A percentile compares a stretch with the other conserved stretches of the same genome.
Conservation (phyloP, 2,113 vertebrate genomes). For the Phoxinus phoxinus region DNA sequence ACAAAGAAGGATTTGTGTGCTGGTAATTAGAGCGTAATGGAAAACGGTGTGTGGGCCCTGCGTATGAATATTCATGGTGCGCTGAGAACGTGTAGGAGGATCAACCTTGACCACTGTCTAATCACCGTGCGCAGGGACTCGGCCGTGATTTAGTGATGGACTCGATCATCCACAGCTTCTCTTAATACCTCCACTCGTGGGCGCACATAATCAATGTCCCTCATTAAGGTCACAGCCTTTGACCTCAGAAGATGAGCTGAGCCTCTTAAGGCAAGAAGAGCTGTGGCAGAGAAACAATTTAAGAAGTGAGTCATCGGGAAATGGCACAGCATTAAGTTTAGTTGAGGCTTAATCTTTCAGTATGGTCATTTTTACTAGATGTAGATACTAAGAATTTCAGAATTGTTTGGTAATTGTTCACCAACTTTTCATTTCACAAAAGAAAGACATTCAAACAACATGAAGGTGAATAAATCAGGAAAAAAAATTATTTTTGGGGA, state of each 20-base stretch:
- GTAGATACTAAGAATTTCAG: neutral
- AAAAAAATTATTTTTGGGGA: no score
- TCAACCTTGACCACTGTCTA: slow-evolving; percentile 74
- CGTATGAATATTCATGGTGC: slow-evolving; percentile 79
- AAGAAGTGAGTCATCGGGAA: neutral
- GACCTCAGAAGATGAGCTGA: slow-evolving; percentile 69
- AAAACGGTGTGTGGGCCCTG: slow-evolving; percentile 67
- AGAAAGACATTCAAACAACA: neutral
- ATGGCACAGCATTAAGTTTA: neutral
- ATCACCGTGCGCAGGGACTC: slow-evolving; percentile 67
- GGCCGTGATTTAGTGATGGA: slow-evolving; percentile 71
- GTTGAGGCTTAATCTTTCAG: neutral
- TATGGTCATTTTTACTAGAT: neutral
- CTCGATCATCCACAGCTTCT: slow-evolving; percentile 66
- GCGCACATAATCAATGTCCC: slow-evolving; percentile 76
- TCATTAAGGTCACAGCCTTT: slow-evolving; percentile 74
- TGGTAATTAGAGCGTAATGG: slow-evolving; percentile 66
- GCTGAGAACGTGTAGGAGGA: slow-evolving; percentile 73
- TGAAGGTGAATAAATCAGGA: neutral
- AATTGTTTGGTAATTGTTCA: neutral
- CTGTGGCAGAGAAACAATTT: neutral
- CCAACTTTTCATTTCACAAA: neutral
- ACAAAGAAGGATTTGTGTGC: slow-evolving; percentile 50
- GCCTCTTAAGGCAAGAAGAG: slow-evolving; percentile 18
- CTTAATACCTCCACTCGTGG: slow-evolving; percentile 69